Percentiles rank a stretch among this genome's conserved stretches.
phyloP scores from a whole-genome alignment of 2,888 invertebrate genomes.

The Anthophora plumipes region DNA sequence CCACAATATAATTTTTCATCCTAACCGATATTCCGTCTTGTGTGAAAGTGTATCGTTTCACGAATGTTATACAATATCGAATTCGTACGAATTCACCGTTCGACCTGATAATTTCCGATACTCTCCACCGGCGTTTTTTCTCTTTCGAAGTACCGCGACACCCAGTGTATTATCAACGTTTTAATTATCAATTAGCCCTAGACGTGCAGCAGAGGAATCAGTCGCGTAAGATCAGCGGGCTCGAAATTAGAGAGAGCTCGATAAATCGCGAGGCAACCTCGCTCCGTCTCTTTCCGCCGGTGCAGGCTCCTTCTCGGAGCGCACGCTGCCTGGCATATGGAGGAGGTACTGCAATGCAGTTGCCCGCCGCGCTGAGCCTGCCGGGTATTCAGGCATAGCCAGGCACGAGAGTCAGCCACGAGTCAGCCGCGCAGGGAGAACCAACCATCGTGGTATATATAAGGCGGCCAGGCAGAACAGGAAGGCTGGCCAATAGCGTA shows the following conservation, averaged over 20 bases:
- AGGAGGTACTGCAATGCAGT: constrained; percentile 82
- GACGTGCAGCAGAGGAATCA: background rate
- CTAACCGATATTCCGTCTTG: no score
- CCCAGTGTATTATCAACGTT: background rate
- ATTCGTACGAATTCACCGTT: no score
- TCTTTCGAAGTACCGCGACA: background rate
- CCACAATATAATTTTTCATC: no score
- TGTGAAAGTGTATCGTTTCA: no score
- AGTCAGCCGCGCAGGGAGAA: constrained; percentile 59
- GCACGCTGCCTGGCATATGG: constrained; percentile 70
- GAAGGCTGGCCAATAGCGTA: constrained; percentile 51
- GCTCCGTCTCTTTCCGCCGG: constrained; percentile 61
- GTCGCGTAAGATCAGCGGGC: constrained; percentile 22
- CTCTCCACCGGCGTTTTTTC: background rate
- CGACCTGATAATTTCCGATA: no score
- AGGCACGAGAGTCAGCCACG: constrained; percentile 69
- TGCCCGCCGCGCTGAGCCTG: constrained; percentile 77
- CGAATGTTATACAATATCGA: no score
- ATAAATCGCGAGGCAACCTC: constrained; percentile 60
- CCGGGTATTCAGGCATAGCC: constrained; percentile 77
- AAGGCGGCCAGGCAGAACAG: constrained; percentile 42
- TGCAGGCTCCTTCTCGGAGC: constrained; percentile 60
- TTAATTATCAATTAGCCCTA: constrained; percentile 45
- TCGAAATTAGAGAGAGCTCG: constrained; percentile 58
- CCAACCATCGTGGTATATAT: constrained; percentile 37